Percentiles rank a stretch among this genome's conserved stretches.
These are phyloP conservation scores for Drosophila emarginata DNA, from an alignment of 2,888 invertebrate genomes.

Conservation along the genomic window DNA sequence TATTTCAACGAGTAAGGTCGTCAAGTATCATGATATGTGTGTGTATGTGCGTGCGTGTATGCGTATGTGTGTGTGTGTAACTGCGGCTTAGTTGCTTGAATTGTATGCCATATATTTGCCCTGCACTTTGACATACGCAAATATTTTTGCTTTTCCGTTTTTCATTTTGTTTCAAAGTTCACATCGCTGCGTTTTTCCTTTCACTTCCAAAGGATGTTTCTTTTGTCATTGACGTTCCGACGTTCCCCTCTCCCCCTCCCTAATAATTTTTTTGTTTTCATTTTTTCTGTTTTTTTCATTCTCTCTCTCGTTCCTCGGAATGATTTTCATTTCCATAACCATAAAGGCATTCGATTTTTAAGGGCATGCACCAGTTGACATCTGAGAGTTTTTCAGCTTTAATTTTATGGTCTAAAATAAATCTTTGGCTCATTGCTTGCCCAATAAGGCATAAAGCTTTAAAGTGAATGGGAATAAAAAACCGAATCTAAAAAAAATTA, in stretches of 20 bases:
- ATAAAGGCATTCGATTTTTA: slow-evolving; percentile 6
- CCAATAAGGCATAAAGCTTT: background rate
- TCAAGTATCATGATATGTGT: background rate
- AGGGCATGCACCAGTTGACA: slow-evolving; percentile 10
- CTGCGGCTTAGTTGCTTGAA: slow-evolving; percentile 1
- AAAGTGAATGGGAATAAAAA: background rate
- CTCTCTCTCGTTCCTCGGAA: background rate
- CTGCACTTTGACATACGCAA: slow-evolving; percentile 50
- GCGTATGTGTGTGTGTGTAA: background rate
- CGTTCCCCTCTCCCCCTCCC: background rate
- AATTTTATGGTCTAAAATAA: background rate
- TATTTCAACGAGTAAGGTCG: background rate
- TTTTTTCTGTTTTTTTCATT: slow-evolving; percentile 18
- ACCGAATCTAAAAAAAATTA: background rate
- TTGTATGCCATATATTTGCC: slow-evolving; percentile 39
- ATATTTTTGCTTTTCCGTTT: slow-evolving; percentile 44
- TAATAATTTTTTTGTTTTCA: background rate
- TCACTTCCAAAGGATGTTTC: slow-evolving; percentile 5
- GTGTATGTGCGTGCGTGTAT: background rate
- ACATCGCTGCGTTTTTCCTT: slow-evolving; percentile 11
- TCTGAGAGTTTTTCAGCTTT: background rate
- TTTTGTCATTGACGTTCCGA: slow-evolving; percentile 32
- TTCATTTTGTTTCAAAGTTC: slow-evolving; percentile 10
- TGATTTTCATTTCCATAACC: slow-evolving; percentile 27
- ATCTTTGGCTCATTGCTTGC: background rate